Evolutionary conservation across 2,113 vertebrate genomes (phyloP).

Genomic region (Actinemys pallida): DNA sequence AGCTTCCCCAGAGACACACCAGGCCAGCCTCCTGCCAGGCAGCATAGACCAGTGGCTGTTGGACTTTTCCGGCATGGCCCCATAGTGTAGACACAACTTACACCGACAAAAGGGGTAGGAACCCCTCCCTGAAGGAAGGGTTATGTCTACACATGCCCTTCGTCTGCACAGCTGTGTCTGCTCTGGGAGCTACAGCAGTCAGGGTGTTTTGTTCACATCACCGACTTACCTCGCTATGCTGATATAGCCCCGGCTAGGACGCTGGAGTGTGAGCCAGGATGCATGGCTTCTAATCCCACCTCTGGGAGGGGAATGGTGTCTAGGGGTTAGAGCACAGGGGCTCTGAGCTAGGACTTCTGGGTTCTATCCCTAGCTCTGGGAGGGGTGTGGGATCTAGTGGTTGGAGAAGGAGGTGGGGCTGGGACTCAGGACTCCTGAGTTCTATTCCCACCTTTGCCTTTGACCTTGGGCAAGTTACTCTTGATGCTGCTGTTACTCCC

Average conservation of each 20-base stretch:
- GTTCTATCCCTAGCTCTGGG: neutral
- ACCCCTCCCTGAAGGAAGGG: neutral
- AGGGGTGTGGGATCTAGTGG: neutral
- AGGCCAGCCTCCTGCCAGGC: no score
- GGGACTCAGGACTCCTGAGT: neutral
- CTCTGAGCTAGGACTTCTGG: neutral
- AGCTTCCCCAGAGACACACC: neutral
- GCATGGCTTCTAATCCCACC: neutral
- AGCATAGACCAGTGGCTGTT: no score
- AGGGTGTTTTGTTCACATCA: neutral
- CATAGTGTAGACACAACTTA: neutral
- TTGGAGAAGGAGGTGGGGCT: neutral
- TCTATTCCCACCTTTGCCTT: neutral
- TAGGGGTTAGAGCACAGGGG: neutral
- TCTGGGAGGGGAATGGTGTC: neutral
- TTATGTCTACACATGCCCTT: neutral
- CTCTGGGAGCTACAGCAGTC: neutral
- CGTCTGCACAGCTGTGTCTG: neutral
- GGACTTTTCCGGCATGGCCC: neutral
- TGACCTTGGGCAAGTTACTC: neutral
- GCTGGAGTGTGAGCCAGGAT: neutral
- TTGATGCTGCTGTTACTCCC: neutral
- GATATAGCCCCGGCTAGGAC: neutral
- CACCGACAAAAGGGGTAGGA: neutral
- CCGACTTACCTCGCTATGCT: neutral